Evolutionary conservation across 1,140 invertebrate genomes (phyloP), one percentile per base, ranked within the genome.

Genomic region (Protaetia brevitarsis): DNA sequence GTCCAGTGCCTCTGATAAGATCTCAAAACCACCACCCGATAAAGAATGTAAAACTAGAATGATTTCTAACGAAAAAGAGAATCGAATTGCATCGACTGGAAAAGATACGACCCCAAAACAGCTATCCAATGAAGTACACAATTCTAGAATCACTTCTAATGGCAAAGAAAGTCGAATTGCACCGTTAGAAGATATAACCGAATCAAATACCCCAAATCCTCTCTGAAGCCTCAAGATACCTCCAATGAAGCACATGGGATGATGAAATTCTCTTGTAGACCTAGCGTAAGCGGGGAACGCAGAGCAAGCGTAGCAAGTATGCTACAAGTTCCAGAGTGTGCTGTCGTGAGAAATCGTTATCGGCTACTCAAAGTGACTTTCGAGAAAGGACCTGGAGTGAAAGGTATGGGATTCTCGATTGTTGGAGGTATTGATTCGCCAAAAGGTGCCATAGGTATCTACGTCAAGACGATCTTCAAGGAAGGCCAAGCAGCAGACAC

Each of bases 341-440:
- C n/a, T n/a, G n/a, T n/a, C n/a, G n/a, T n/a, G n/a, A 10, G 41
- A 51, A 51, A 6, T 51, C 10, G 41, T 6, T 19, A 61, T 61
- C 28, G 19, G 6, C 16, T 61, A 13, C 1, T 61, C 31, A 61
- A 11, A 5, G 30, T 21, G n/a, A 30, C 26, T 16, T 92, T 94
- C 72, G 84, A 92, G 70, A 96, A 96, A 76, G 93, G 93, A 2
- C 85, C 86, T 1, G 90, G 90, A 1, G 89, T 89, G 71, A 94
- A 94, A 79, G 91, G 91, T 0, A 80, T 96, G 1, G 93, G 94
- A 5, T 96, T 96, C 74, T 95, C 91, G 56, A 94, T 97, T 69
- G 94, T 96, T 0, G 95, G 94, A 6, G 94, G 94, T 29, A 84
- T 86, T 61, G 94, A 97, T 77, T 94, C 93, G 19, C 91, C 94